Base-by-base conservation (phyloP, 1,140 invertebrate genomes). In the Drosophila bocqueti region DNA sequence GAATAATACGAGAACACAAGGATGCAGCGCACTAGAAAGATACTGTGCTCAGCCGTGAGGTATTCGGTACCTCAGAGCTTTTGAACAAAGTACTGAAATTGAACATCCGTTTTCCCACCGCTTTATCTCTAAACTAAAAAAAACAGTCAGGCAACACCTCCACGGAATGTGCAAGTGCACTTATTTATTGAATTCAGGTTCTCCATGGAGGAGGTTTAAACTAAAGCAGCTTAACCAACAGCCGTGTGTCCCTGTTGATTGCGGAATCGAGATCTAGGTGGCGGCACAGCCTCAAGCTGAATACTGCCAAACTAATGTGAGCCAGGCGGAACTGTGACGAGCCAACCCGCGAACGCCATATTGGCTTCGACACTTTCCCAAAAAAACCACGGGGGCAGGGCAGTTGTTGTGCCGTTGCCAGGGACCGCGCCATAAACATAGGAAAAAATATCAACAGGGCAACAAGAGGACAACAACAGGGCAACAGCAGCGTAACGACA, bases 401-500 rank as follows among this genome's bases (percentile, higher is more conserved):
- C 24, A 49, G 45, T 68, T 47, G 42, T 49, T 73, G 31, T 73
- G 18, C 26, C 26, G 58, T 54, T 74, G 58, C 69, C 59, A 63
- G 52, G 68, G 58, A 54, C 61, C 68, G 38, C 54, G 34, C 52
- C 49, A 77, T 78, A 73, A 52, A 65, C 72, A 76, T 66, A 43
- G 62, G 45, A 55, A 34, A 34, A 66, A 66, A 47, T 55, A 64
- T 46, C 61, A 75, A 60, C 65, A 71, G 54, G 54, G 54, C 29
- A 52, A 52, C 49, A 34, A 31, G 26, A 5, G 50, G 50, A 54
- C 50, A 36, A 54, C 50, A 54, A 54, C 50, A 36, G 50, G 31
- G 18, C 50, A 36, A 40, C 21, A 26, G 21, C 54, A 57, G 54
- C 54, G 36, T 13, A 57, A 50, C 61, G 54, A 52, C 63, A 60